Conservation (phyloP, 2,888 invertebrate species). For the Parnassius smintheus region DNA sequence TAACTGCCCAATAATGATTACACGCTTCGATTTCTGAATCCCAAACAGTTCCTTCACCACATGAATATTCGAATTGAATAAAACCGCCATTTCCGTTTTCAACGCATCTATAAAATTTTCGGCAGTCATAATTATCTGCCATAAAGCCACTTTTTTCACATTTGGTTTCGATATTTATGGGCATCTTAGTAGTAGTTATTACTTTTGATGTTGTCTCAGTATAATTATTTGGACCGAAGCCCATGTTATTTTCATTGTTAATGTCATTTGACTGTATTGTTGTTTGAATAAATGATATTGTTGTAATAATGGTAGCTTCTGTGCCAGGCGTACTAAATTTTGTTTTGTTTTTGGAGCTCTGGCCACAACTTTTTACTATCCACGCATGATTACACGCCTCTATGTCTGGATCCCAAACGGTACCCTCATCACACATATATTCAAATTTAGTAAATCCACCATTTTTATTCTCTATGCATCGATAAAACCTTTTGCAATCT, state of each 20-base stretch:
- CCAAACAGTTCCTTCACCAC: slow-evolving; percentile 85
- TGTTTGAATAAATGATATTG: slow-evolving; percentile 30
- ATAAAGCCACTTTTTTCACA: slow-evolving; percentile 34
- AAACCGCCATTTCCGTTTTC: slow-evolving; percentile 81
- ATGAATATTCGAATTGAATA: slow-evolving; percentile 82
- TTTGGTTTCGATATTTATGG: slow-evolving; percentile 25
- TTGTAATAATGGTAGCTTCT: slow-evolving; percentile 24
- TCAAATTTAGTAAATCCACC: slow-evolving; percentile 75
- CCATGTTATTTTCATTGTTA: slow-evolving; percentile 32
- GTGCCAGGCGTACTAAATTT: slow-evolving; percentile 21
- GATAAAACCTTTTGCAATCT: slow-evolving; percentile 85
- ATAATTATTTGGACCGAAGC: slow-evolving; percentile 30
- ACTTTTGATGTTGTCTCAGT: slow-evolving; percentile 28
- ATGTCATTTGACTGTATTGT: slow-evolving; percentile 27
- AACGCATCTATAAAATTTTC: slow-evolving; percentile 40
- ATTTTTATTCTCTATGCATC: slow-evolving; percentile 81
- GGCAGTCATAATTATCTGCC: slow-evolving; percentile 35
- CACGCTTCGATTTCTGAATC: slow-evolving; percentile 79
- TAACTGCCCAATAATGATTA: slow-evolving; percentile 73
- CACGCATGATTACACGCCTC: slow-evolving; percentile 82
- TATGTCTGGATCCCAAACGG: slow-evolving; percentile 81
- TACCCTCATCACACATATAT: slow-evolving; percentile 81
- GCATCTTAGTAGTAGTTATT: slow-evolving; percentile 23
- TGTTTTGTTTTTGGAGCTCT: slow-evolving; percentile 12
- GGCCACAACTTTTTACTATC: slow-evolving; percentile 53